phyloP scores from a whole-genome alignment of 2,113 vertebrate species.

The Malurus melanocephalus region DNA sequence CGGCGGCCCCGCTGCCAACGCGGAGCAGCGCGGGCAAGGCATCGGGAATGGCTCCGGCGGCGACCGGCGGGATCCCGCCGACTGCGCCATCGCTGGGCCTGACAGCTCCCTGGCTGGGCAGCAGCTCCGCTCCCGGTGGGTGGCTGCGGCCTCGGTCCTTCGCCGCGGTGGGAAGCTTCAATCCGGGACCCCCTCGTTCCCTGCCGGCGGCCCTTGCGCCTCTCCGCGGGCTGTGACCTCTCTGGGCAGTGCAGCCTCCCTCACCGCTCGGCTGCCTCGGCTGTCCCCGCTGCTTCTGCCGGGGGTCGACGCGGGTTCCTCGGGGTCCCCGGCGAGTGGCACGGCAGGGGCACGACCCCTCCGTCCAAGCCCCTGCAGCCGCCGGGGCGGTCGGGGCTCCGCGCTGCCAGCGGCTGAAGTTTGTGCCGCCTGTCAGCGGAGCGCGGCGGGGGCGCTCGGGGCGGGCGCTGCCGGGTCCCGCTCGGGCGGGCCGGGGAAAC shows the following conservation, averaged over 20 bases:
- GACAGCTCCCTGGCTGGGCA: slow-evolving; percentile 28
- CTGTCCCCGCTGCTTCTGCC: neutral
- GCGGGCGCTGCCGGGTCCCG: neutral
- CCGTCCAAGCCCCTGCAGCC: neutral
- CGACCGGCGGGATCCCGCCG: neutral
- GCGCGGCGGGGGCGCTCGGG: neutral
- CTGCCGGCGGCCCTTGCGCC: neutral
- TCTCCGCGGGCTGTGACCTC: neutral
- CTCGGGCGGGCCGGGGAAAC: neutral
- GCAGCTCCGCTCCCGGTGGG: slow-evolving; percentile 4
- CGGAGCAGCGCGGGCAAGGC: neutral
- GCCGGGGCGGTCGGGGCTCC: neutral
- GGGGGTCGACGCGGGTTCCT: neutral
- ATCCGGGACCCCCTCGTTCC: neutral
- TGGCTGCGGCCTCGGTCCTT: neutral
- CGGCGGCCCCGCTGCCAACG: neutral
- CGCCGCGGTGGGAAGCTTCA: neutral
- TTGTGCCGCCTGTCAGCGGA: neutral
- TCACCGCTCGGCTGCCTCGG: neutral
- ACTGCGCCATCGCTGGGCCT: slow-evolving; percentile 19
- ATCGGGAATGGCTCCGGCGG: neutral
- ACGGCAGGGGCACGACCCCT: rapidly evolving
- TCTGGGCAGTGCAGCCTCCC: neutral
- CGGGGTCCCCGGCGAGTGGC: neutral
- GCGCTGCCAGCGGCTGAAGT: neutral